Conservation (phyloP, 1,140 invertebrate species). For the Drosophila pruinosa region DNA sequence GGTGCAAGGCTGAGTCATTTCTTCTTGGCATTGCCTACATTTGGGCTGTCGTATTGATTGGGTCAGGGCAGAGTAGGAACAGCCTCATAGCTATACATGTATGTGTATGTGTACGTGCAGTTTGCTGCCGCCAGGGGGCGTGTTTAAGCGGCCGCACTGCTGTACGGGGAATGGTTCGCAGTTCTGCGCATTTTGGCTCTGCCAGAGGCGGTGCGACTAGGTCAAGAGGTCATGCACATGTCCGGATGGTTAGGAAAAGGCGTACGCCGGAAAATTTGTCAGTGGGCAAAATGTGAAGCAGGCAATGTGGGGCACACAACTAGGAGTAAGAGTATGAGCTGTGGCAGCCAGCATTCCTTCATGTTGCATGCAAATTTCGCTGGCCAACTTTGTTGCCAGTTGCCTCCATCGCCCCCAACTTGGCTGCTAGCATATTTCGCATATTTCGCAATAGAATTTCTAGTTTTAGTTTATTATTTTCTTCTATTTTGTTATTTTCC, state of each 20-base stretch:
- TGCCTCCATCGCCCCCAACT: not conserved
- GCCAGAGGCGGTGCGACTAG: conserved; percentile 40
- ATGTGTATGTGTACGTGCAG: conserved; percentile 5
- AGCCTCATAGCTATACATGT: conserved; percentile 1
- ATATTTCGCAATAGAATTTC: conserved; percentile 31
- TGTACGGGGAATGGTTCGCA: too few species aligned
- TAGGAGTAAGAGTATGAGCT: not conserved
- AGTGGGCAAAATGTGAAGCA: conserved; percentile 35
- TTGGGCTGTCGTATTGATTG: conserved; percentile 9
- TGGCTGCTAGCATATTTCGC: conserved; percentile 33
- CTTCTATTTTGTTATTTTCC: not conserved
- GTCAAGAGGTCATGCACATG: conserved; percentile 65
- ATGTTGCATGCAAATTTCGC: conserved; percentile 52
- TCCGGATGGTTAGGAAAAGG: conserved; percentile 17
- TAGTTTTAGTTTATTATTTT: conserved; percentile 10
- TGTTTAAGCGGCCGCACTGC: too few species aligned
- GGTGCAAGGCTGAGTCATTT: not conserved
- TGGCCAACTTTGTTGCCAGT: conserved; percentile 28
- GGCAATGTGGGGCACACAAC: conserved; percentile 23
- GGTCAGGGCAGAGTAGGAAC: not conserved
- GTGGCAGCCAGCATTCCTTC: conserved; percentile 28
- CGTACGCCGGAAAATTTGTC: conserved; percentile 33
- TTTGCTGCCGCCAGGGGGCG: not conserved
- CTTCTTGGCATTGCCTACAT: conserved; percentile 19
- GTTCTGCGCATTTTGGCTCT: conserved; percentile 21